Evolutionary conservation across 2,113 vertebrate species (phyloP).

Genomic region (Microtus oregoni): DNA sequence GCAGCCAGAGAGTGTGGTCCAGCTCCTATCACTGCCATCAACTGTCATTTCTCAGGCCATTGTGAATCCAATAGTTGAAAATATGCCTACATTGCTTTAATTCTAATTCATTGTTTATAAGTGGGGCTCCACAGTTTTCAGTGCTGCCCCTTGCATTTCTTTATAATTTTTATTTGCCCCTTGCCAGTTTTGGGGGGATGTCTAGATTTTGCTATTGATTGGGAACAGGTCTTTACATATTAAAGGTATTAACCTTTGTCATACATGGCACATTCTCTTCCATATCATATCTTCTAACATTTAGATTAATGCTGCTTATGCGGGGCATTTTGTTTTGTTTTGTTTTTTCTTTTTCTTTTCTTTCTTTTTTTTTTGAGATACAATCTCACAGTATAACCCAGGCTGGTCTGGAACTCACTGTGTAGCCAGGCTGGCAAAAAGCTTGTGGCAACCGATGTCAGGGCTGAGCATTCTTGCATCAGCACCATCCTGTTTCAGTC

Average conservation of each 20-base stretch:
- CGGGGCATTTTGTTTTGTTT: neutral
- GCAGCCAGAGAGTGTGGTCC: neutral
- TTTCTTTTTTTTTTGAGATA: neutral
- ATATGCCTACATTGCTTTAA: neutral
- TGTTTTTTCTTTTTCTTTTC: no score
- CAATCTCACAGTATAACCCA: no score
- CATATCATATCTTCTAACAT: neutral
- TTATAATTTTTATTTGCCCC: constrained; percentile 16
- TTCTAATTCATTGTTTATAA: constrained; percentile 37
- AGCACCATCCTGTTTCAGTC: neutral
- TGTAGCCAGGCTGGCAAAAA: neutral
- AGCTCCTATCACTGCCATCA: neutral
- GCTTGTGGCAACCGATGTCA: neutral
- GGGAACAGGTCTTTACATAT: constrained; percentile 31
- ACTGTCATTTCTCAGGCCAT: constrained; percentile 22
- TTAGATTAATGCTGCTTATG: constrained; percentile 30
- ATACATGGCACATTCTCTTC: neutral
- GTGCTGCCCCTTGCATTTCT: neutral
- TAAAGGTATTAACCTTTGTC: constrained; percentile 7
- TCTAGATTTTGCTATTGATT: constrained; percentile 19
- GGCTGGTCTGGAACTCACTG: no score
- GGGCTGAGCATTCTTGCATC: neutral
- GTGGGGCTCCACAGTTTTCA: neutral
- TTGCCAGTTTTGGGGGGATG: constrained; percentile 14
- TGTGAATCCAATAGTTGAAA: constrained; percentile 11